A percentile compares a stretch with the other conserved stretches of the same genome.
Evolutionary conservation across 2,797 vertebrate species (phyloP).

Genomic region (Enteromius trimaculatus): DNA sequence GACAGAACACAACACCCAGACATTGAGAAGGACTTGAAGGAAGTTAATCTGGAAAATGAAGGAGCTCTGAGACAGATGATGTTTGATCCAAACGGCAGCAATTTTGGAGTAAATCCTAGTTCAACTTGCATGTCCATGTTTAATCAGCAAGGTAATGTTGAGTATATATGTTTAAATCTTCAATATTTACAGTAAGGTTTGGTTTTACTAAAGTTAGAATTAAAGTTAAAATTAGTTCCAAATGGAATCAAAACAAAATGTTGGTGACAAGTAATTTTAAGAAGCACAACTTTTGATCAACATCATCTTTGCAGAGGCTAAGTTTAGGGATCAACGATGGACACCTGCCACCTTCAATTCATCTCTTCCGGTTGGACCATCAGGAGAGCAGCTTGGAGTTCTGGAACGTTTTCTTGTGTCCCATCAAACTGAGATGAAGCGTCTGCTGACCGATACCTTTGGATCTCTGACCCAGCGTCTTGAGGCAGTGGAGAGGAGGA

Average conservation of each 20-base stretch:
- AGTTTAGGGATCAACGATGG: conserved; percentile 6
- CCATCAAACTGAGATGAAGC: conserved; percentile 76
- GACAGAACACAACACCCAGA: conserved; percentile 16
- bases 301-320: conserved; percentile 32
- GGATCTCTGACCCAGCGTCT: conserved; percentile 71
- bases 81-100: conserved; percentile 27
- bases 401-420: conserved; percentile 66
- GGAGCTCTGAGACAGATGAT: neutral
- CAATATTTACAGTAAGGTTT: neutral
- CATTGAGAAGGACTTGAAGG: conserved; percentile 30
- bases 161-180: neutral
- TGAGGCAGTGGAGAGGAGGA: conserved; percentile 70
- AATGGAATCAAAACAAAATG: neutral
- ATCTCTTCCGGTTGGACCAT: conserved; percentile 55
- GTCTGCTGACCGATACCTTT: conserved; percentile 71
- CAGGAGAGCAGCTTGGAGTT: conserved; percentile 56
- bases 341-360: conserved; percentile 40
- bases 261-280: neutral
- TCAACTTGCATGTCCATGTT: neutral
- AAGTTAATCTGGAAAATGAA: conserved; percentile 9
- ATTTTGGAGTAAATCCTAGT: neutral
- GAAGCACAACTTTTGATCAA: neutral
- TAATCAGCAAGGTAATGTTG: conserved; percentile 39
- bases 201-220: neutral
- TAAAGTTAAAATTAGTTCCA: neutral